These are phyloP conservation scores for Bergia sp. DNA, from an alignment of 92 coral and sea anemone species.

Conservation along the genomic window DNA sequence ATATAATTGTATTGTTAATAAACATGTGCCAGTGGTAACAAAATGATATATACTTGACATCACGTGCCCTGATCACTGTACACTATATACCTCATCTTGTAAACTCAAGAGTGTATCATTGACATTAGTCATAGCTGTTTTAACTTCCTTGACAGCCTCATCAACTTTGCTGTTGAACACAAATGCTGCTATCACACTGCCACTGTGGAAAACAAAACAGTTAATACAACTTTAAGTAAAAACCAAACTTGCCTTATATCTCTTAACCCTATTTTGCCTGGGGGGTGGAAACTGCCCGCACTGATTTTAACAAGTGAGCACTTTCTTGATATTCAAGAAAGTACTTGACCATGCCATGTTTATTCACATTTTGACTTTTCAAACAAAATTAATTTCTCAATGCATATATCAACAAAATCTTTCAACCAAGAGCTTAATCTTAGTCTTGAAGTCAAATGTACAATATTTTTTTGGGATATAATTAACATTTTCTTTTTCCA, in stretches of 20 bases:
- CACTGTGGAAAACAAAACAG: constrained; percentile 48
- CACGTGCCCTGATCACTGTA: neutral
- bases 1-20: neutral
- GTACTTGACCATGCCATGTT: too few species aligned
- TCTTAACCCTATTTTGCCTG: neutral
- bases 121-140: constrained; percentile 59
- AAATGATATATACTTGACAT: neutral
- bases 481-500: too few species aligned
- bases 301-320: too few species aligned
- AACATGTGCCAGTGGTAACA: neutral
- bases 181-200: constrained; percentile 71
- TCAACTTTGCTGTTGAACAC: constrained; percentile 67
- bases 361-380: too few species aligned
- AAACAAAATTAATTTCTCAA: too few species aligned
- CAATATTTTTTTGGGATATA: too few species aligned
- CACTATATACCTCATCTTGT: constrained; percentile 51
- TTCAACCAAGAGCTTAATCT: too few species aligned
- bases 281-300: too few species aligned
- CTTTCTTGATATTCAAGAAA: too few species aligned
- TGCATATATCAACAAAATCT: too few species aligned
- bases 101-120: constrained; percentile 58
- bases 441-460: too few species aligned
- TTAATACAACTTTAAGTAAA: neutral
- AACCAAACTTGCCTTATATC: neutral
- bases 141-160: constrained; percentile 56